Base-by-base conservation (phyloP, 2,888 invertebrate genomes). In the Desoria tigrina region DNA sequence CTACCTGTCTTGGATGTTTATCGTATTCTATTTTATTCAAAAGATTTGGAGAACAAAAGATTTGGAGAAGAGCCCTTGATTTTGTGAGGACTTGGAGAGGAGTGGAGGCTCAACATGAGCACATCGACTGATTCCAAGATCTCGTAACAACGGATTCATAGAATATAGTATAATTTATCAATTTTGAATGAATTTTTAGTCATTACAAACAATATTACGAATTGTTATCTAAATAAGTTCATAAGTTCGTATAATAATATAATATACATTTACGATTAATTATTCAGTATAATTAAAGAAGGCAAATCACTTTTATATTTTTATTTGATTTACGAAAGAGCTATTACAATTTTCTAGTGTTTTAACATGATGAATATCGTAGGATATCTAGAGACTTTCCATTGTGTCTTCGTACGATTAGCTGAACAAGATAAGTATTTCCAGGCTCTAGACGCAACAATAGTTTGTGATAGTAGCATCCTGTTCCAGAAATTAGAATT, bases 1-100 rank as follows among this genome's bases (percentile, higher is more conserved):
- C 42, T 84, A 89, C 57, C 78, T 93, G 9, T 88, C 95, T 0
- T 96, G 94, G 94, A 74, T 86, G 26, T 95, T 96, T 78, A 90
- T 94, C 61, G 79, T 89, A 6, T 79, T 87, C 3, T 91, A 91
- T 78, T 83, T 86, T 24, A 80, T 87, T 58, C 89, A 90, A 79
- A 90, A 89, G 77, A 88, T 91, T 63, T 86, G 88, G 42, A 87
- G 88, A 77, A 90, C 92, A 0, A 85, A 84, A 57, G n/a, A 86
- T 88, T 81, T 93, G 90, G 86, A 85, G 82, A 61, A 88, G 88
- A 82, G 87, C 92, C 73, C 86, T 92, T 1, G 94, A 94, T 79
- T 87, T 88, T 80, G 84, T 92, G 14, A 88, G 90, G 78, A 91
- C 90, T 86, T 93, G 76, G 86, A 84, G 90, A 65, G 94, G 94